Conservation (phyloP, 2,797 vertebrate species). For the Dryobates pubescens region DNA sequence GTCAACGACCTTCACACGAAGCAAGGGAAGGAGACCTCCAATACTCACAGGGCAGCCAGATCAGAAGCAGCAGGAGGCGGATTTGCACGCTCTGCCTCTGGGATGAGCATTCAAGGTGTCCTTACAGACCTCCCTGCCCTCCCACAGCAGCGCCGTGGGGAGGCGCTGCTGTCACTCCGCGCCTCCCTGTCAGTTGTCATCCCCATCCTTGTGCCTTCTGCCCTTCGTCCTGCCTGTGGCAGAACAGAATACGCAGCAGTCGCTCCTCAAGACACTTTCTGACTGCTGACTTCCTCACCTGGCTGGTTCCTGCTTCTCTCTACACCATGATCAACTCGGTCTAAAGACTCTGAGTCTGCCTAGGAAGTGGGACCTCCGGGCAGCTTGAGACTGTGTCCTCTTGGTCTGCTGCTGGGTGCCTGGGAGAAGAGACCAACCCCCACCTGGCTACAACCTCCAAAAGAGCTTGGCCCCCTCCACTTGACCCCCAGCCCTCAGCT, state of each 20-base stretch:
- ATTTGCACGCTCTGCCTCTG: not conserved
- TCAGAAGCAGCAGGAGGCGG: not conserved
- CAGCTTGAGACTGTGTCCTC: no score
- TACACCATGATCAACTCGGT: not conserved
- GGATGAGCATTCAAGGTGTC: not conserved
- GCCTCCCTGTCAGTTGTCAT: not conserved
- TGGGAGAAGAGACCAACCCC: no score
- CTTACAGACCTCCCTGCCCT: not conserved
- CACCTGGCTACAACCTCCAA: no score
- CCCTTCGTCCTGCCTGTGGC: not conserved
- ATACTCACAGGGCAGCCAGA: not conserved
- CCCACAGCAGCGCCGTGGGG: not conserved
- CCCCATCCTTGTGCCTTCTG: not conserved
- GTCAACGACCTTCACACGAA: not conserved
- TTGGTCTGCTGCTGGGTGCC: no score
- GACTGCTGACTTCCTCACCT: not conserved
- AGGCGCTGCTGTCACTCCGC: not conserved
- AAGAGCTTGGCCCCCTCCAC: no score
- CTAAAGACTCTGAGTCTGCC: not conserved
- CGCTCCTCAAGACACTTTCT: not conserved
- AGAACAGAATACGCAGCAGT: not conserved
- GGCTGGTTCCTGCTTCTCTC: not conserved
- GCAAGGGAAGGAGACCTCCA: not conserved
- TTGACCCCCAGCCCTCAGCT: no score
- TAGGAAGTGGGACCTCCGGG: not conserved